Conservation (phyloP, 1,140 invertebrate genomes). For the Philopotamus ludificatus region DNA sequence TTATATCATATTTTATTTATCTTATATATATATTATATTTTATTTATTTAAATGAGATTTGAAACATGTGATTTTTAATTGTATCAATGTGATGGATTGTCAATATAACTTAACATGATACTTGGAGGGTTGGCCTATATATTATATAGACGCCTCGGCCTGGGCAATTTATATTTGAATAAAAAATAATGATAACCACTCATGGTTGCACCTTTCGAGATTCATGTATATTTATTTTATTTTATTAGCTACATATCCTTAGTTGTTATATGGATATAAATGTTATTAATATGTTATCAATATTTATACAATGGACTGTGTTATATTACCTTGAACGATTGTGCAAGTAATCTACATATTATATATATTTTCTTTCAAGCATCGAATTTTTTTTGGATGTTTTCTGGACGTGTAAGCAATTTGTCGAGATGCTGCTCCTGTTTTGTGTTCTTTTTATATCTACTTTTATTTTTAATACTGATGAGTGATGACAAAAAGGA, state of each 20-base stretch:
- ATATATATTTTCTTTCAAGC: conserved; percentile 5
- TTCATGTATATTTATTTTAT: conserved; percentile 27
- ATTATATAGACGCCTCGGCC: neutral
- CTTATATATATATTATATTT: conserved; percentile 7
- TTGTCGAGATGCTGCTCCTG: conserved; percentile 13
- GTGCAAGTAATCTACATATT: conserved; percentile 14
- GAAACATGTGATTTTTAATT: conserved; percentile 6
- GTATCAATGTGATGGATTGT: conserved; percentile 36
- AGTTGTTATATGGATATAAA: conserved; percentile 12
- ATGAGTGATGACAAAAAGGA: conserved; percentile 15
- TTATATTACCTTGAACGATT: conserved; percentile 18
- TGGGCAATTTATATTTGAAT: too few species aligned
- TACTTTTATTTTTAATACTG: conserved; percentile 1
- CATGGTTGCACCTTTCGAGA: conserved; percentile 30
- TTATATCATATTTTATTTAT: neutral
- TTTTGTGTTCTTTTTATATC: conserved; percentile 18
- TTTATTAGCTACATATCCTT: conserved; percentile 13
- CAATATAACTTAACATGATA: conserved; percentile 37
- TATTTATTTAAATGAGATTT: conserved; percentile 1
- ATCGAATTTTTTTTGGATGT: conserved; percentile 7
- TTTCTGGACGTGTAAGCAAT: conserved; percentile 17
- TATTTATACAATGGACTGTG: conserved; percentile 11
- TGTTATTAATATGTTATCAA: neutral
- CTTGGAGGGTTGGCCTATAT: conserved; percentile 39
- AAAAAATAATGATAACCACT: too few species aligned